Base-by-base conservation (phyloP, 2,888 invertebrate genomes). In the Andrena camellia region DNA sequence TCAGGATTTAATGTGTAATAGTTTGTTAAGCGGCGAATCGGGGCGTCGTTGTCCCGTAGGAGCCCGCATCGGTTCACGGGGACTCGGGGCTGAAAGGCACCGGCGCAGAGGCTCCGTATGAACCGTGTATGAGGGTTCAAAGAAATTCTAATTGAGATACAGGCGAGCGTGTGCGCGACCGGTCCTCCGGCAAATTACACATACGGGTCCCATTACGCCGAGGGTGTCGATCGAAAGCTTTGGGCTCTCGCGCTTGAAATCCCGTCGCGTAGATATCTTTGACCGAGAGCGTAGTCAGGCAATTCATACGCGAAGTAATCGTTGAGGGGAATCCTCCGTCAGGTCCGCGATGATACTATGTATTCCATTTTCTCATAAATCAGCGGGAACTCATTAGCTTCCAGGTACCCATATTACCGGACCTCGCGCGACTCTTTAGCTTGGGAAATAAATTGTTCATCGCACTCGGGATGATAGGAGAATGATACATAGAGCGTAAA, bases 111-210 rank as follows among this genome's bases (percentile, higher is more conserved):
- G 62, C 79, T 57, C 23, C 23, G 73, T 52, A 64, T 72, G 86
- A 81, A 73, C 69, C 79, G 82, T 81, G 78, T 81, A 91, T 90
- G 90, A 86, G 90, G 91, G 92, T 87, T 90, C 89, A 90, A 92
- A 92, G 92, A 92, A 92, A 92, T 92, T 92, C 87, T 91, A 92
- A 92, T 93, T 90, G 90, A 90, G 89, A 91, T 87, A 82, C 71
- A 71, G 73, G 66, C 57, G 67, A 57, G 31, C 60, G 70, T 75
- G 70, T 66, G 23, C 70, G 69, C 64, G 63, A 60, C 57, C 59
- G 76, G 78, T 79, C 75, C 85, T 66, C 74, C 71, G 83, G 83
- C 78, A 84, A 87, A 87, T 87, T 86, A 87, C 87, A 87, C 85
- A 87, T 87, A 87, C 86, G 87, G 86, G 87, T 78, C 83, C 87